Conservation (phyloP, 2,113 vertebrate genomes). For the Carassius auratus region DNA sequence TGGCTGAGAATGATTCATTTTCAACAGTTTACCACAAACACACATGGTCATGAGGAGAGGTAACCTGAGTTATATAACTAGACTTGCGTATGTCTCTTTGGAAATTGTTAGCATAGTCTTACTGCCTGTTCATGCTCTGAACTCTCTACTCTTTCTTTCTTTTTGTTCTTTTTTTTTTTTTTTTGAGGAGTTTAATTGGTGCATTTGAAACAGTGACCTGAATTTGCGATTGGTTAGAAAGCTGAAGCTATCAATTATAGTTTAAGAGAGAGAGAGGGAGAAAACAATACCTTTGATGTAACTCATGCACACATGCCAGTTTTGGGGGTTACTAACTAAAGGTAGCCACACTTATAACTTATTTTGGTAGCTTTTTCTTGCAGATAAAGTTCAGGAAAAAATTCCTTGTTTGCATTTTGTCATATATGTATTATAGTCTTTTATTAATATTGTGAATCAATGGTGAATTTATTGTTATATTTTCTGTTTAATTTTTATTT, state of each 20-base stretch:
- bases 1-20: slow-evolving; percentile 13
- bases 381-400: neutral
- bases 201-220: slow-evolving; percentile 50
- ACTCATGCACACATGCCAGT: neutral
- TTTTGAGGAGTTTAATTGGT: slow-evolving; percentile 18
- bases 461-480: too few relatives aligned
- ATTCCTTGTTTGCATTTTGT: neutral
- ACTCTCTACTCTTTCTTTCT: slow-evolving; percentile 7
- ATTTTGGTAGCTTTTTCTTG: neutral
- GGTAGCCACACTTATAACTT: neutral
- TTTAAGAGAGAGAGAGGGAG: slow-evolving; percentile 57
- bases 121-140: neutral
- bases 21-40: neutral
- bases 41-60: neutral
- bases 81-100: neutral
- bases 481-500: too few relatives aligned
- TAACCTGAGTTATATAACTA: slow-evolving; percentile 4
- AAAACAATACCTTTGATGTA: slow-evolving; percentile 67
- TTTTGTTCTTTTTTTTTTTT: neutral
- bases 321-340: neutral
- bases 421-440: too few relatives aligned
- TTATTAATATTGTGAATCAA: too few relatives aligned
- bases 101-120: slow-evolving; percentile 1
- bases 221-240: slow-evolving; percentile 56
- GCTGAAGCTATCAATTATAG: slow-evolving; percentile 64